A percentile compares a stretch with the other conserved stretches of the same genome.
Conservation (phyloP, 2,888 invertebrate species). For the Watsonalla cultraria region DNA sequence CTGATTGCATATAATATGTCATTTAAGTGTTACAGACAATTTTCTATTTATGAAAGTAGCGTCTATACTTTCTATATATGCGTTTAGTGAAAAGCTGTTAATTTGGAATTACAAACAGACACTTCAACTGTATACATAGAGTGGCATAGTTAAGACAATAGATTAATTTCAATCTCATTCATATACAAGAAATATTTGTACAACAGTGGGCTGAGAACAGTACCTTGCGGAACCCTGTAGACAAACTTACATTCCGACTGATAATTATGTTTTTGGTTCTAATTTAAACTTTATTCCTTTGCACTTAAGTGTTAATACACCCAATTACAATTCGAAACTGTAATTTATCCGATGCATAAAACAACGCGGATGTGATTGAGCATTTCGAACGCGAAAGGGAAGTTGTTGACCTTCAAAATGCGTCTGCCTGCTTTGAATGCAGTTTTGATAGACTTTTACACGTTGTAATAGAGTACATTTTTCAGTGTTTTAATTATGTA, state of each 20-base stretch:
- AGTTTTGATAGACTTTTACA: slow-evolving; percentile 11
- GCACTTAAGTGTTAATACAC: slow-evolving; percentile 17
- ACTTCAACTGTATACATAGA: too few species aligned
- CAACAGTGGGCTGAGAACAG: slow-evolving; percentile 28
- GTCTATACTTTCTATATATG: too few species aligned
- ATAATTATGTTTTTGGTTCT: not conserved
- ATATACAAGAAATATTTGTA: slow-evolving; percentile 28
- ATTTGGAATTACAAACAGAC: too few species aligned
- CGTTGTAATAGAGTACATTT: not conserved
- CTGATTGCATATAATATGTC: too few species aligned
- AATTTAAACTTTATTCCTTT: slow-evolving; percentile 27
- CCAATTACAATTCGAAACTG: slow-evolving; percentile 14
- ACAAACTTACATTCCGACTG: slow-evolving; percentile 21
- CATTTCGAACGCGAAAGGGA: slow-evolving; percentile 57
- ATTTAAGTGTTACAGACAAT: too few species aligned
- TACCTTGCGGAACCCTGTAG: slow-evolving; percentile 37
- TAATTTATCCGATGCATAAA: slow-evolving; percentile 28
- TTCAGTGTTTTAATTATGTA: not conserved
- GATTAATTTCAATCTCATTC: too few species aligned
- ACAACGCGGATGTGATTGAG: slow-evolving; percentile 61
- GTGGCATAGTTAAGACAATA: too few species aligned
- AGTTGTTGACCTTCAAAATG: slow-evolving; percentile 62
- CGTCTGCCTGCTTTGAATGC: slow-evolving; percentile 29
- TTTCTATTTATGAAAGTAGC: too few species aligned
- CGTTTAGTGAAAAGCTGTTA: too few species aligned